Conservation (phyloP, 2,113 vertebrate genomes). For the Sturnira hondurensis region DNA sequence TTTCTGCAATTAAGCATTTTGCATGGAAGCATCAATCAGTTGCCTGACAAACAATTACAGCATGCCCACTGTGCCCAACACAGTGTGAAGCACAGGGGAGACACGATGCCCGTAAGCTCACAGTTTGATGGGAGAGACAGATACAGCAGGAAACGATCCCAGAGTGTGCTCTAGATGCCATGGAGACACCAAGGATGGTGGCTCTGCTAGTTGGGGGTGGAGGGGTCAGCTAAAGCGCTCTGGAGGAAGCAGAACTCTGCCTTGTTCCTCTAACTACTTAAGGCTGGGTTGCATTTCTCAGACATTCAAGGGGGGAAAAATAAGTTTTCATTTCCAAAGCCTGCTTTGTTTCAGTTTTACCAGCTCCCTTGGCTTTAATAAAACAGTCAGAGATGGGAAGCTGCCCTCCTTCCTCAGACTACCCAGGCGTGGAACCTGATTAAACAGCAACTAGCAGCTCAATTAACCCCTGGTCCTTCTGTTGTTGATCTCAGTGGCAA, state of each 20-base stretch:
- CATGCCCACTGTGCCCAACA: not conserved
- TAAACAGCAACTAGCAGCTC: conserved; percentile 27
- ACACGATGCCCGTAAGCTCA: not conserved
- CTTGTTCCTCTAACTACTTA: conserved; percentile 22
- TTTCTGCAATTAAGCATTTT: not conserved
- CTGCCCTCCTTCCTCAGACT: not conserved
- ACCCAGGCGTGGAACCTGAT: conserved; percentile 36
- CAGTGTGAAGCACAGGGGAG: not conserved
- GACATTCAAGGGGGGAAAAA: not conserved
- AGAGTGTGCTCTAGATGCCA: not conserved
- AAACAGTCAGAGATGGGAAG: conserved; percentile 12
- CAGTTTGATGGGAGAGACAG: not conserved
- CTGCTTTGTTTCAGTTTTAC: conserved; percentile 54
- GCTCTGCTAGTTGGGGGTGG: not conserved
- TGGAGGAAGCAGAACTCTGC: not conserved
- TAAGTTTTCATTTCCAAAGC: conserved; percentile 40
- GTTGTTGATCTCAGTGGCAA: conserved; percentile 1
- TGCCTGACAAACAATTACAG: not conserved
- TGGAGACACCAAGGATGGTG: not conserved
- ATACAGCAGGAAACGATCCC: not conserved
- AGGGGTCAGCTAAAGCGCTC: not conserved
- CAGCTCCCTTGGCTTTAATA: not conserved
- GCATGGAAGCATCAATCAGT: not conserved
- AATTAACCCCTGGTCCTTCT: conserved; percentile 16
- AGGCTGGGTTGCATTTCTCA: conserved; percentile 5